Evolutionary conservation across 2,888 invertebrate species (phyloP), one percentile per base, ranked within the genome.

Genomic region (Dasysyrphus albostriatus): DNA sequence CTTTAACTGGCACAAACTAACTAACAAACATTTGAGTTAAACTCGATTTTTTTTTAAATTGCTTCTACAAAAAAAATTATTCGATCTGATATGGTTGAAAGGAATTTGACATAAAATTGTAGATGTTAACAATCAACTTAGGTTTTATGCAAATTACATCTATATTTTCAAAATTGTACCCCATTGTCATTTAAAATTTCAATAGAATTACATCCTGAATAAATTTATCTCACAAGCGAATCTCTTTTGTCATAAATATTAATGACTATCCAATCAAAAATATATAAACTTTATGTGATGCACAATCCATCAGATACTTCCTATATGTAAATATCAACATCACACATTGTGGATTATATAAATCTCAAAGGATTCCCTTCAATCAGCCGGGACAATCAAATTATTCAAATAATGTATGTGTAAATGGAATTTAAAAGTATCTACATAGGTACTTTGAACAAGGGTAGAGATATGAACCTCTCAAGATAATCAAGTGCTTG

Each of bases 331-430:
- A 14, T 63, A 63, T 42, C 24, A 42, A 61, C 24, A 59, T 59
- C 44, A 65, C 16, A 65, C 47, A 47, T 19, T 24, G 8, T 47
- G 42, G 14, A 34, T 49, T 47, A 65, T 47, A 65, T 6, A 14
- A 34, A 47, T 34, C 65, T 32, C 44, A 47, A 16, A 47, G 47
- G 47, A 65, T 10, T 47, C 12, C 12, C 16, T 32, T 47, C 16
- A 32, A 16, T 65, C 65, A 16, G 10, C 24, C 49, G 7, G 10
- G 10, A 34, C 34, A 65, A 65, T 47, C 47, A 32, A 65, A 34
- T 65, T 49, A 65, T 19, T 65, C 65, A 65, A 65, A 65, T 65
- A 65, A 65, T 65, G n/a, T n/a, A n/a, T n/a, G n/a, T n/a, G 32
- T 49, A n/a, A 65, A 49, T 65, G 47, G 34, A 65, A 19, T 65